Evolutionary conservation across 2,113 vertebrate genomes (phyloP).

Genomic region (Uria aalge): DNA sequence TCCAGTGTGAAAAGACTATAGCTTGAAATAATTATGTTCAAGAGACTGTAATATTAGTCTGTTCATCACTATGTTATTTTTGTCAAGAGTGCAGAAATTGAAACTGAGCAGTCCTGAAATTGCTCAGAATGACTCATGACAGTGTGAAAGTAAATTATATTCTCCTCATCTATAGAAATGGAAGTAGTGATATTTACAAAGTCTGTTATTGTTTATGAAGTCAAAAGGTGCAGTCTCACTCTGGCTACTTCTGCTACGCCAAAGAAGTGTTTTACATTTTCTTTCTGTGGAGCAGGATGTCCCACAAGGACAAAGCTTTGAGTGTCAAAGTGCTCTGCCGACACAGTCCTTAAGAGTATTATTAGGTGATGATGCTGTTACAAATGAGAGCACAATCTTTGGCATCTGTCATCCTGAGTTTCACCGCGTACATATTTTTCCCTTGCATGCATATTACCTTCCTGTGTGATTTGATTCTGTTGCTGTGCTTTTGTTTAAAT

Average conservation of each 20-base stretch:
- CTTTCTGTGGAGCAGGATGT: background rate
- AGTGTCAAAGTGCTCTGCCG: background rate
- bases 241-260: background rate
- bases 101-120: constrained; percentile 32
- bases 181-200: background rate
- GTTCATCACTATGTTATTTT: background rate
- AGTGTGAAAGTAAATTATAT: constrained; percentile 21
- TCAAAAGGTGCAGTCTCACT: background rate
- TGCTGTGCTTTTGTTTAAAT: background rate
- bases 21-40: background rate
- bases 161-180: background rate
- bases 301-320: background rate
- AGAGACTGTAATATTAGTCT: background rate
- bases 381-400: background rate
- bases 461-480: background rate
- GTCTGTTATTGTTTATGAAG: background rate
- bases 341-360: background rate
- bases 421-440: background rate
- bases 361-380: background rate
- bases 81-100: background rate
- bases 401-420: background rate
- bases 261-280: background rate
- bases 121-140: background rate
- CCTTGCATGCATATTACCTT: background rate
- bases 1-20: background rate